Evolutionary conservation across 2,888 invertebrate genomes (phyloP), one percentile per base, ranked within the genome.

Genomic region (Metallyticus violacea): DNA sequence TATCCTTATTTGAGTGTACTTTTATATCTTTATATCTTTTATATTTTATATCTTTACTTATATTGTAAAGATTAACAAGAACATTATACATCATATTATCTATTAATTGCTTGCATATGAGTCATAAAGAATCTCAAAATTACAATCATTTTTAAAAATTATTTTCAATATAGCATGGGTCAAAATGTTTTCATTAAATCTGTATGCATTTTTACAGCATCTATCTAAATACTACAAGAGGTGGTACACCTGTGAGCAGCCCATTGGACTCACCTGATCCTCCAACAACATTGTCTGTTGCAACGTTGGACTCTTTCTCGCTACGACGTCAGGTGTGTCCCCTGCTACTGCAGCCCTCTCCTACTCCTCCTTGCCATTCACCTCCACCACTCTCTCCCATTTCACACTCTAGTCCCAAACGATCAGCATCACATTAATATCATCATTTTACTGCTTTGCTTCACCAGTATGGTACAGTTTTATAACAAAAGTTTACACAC

Each of bases 201-300:
- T n/a, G 25, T 85, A 29, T 77, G 7, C 9, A 84, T 86, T 85
- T 88, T 93, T 94, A 89, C 93, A 97, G 97, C 93, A 96, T 96
- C 92, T 95, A 96, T 90, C 95, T 97, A 87, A 97, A 97, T 92
- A 96, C 96, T 89, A 96, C 96, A 91, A 93, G 95, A 89, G 97
- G 96, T 84, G 94, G 94, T 88, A 96, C 96, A 85, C 95, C 96
- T 6, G 91, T 90, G 79, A 93, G 96, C 87, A 96, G 96, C 89
- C 97, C 97, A n/a, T 92, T 97, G 91, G 97, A 97, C 91, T 96
- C 96, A 22, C 96, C 96, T 27, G 96, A 96, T 90, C 95, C 94
- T 82, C 94, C 94, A 86, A 93, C 94, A 89, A 94, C 94, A 88
- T 94, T 95, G 90, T 95, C 95, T 86, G 93, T 95, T 88, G 94